phyloP scores from a whole-genome alignment of 23 tunicate genomes.

The Trididemnum nubilum region DNA sequence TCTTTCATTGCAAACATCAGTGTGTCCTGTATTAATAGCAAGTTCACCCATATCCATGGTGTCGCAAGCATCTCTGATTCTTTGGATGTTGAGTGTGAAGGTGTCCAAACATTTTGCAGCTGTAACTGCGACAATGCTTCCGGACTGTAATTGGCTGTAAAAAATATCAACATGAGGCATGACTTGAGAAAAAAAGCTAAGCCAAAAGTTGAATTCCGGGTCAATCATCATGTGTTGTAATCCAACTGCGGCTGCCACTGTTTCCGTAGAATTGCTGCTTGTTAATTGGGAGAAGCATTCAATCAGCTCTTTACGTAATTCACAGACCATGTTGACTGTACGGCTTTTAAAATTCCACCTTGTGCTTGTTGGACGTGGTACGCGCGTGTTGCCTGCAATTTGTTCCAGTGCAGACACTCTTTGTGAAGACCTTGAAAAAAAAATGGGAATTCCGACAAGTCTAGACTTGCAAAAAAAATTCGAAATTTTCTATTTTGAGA shows the following conservation, averaged over 20 bases:
- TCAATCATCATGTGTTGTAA: neutral
- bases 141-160: conserved; percentile 18
- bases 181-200: conserved; percentile 5
- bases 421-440: conserved; percentile 13
- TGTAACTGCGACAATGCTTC: neutral
- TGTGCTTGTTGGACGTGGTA: conserved; percentile 25
- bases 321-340: conserved; percentile 2
- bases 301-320: neutral
- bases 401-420: neutral
- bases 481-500: neutral
- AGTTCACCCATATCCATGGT: too few relatives aligned
- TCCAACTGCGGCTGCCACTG: conserved; percentile 1
- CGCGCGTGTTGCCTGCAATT: neutral
- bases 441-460: neutral
- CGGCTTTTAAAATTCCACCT: conserved; percentile 8
- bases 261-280: too few relatives aligned
- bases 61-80: neutral
- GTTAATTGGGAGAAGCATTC: neutral
- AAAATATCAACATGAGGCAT: conserved; percentile 28
- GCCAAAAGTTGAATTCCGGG: conserved; percentile 15
- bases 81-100: neutral
- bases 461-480: neutral
- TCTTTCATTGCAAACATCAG: neutral
- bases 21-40: too few relatives aligned
- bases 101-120: neutral